phyloP scores from a whole-genome alignment of 2,797 vertebrate species.

The Pangasius larnaudii region DNA sequence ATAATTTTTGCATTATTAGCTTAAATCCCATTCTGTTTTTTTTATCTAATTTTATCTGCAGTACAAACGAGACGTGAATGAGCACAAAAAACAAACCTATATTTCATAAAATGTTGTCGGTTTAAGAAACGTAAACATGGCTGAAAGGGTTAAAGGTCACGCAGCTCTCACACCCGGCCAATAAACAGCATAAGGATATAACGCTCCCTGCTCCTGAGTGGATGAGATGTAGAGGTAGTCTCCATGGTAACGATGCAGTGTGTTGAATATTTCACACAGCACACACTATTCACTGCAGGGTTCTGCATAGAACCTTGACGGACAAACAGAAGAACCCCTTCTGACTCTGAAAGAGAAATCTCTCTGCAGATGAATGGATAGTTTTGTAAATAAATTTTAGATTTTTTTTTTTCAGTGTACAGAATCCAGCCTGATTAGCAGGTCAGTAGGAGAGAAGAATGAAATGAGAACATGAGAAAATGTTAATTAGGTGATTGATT shows the following conservation, averaged over 20 bases:
- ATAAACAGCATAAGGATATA: not conserved
- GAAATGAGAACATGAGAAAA: conserved; percentile 45
- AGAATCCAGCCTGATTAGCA: conserved; percentile 88
- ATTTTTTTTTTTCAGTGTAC: conserved; percentile 80
- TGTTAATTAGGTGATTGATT: conserved; percentile 71
- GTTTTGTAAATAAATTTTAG: conserved; percentile 75
- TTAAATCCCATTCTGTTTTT: not conserved
- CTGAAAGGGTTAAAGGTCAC: conserved; percentile 17
- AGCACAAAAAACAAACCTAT: not conserved
- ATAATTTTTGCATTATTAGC: not conserved
- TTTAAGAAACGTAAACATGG: not conserved
- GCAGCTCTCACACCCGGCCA: not conserved
- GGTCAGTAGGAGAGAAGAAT: conserved; percentile 67
- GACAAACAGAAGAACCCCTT: not conserved
- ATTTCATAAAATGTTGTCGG: not conserved
- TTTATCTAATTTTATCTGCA: not conserved
- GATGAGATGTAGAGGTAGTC: not conserved
- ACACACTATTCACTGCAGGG: not conserved
- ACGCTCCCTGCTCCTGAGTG: not conserved
- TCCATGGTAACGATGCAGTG: not conserved
- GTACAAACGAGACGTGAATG: not conserved
- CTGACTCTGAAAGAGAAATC: not conserved
- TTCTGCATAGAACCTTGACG: not conserved
- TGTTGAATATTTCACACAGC: not conserved
- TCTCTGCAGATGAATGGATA: not conserved